Conservation (phyloP, 2,888 invertebrate species). For the Drosophila maculinotata region DNA sequence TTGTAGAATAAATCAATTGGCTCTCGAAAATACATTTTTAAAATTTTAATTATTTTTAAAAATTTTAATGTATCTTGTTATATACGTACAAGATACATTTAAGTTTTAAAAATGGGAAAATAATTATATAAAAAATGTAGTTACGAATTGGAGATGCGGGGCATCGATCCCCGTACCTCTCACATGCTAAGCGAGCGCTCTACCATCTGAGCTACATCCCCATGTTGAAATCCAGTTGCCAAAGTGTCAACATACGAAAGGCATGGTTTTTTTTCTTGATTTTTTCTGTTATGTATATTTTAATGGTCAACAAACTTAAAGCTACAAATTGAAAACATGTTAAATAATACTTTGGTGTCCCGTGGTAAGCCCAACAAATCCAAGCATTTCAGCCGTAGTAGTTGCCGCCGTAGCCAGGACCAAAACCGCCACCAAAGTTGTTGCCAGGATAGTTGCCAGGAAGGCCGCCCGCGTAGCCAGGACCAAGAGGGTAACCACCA, state of each 20-base stretch:
- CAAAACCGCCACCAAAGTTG: slow-evolving; percentile 24
- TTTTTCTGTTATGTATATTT: slow-evolving; percentile 10
- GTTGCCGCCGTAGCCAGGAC: slow-evolving; percentile 42
- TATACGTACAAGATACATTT: background rate
- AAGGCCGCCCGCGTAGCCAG: slow-evolving; percentile 36
- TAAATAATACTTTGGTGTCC: slow-evolving; percentile 52
- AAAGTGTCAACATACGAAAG: slow-evolving; percentile 7
- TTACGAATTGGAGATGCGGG: slow-evolving; percentile 84
- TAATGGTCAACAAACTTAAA: slow-evolving; percentile 51
- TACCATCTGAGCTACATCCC: slow-evolving; percentile 86
- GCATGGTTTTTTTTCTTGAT: background rate
- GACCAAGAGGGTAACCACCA: slow-evolving; percentile 28
- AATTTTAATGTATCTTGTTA: no score
- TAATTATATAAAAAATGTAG: no score
- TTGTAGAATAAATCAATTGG: no score
- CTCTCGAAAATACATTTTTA: no score
- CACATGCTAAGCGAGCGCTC: slow-evolving; percentile 86
- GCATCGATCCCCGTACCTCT: slow-evolving; percentile 85
- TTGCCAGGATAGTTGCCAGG: slow-evolving; percentile 15
- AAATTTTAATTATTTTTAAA: no score
- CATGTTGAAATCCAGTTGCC: background rate
- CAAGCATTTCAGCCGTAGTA: slow-evolving; percentile 44
- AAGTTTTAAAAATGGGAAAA: no score
- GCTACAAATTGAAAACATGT: slow-evolving; percentile 46
- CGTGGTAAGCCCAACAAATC: background rate